Conservation (phyloP, 2,113 vertebrate species). For the Micromys minutus region DNA sequence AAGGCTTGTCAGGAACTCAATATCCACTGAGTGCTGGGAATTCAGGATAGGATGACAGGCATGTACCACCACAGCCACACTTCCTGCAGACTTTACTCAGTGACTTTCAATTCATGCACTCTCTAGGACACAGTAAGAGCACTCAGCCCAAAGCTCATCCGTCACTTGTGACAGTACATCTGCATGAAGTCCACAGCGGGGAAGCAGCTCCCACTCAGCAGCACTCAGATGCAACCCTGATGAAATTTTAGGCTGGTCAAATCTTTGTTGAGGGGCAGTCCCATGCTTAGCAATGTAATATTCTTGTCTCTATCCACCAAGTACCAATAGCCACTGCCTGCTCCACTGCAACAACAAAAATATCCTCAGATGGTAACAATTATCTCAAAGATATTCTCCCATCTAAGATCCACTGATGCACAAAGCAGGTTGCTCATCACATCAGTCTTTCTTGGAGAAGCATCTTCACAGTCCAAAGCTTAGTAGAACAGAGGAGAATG, state of each 20-base stretch:
- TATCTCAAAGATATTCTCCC: not conserved
- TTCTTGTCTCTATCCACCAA: not conserved
- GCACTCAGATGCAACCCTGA: not conserved
- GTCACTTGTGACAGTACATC: not conserved
- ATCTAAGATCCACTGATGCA: not conserved
- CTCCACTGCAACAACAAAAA: not conserved
- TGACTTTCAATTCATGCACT: not conserved
- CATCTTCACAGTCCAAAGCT: not conserved
- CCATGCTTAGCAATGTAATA: not conserved
- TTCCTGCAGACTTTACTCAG: not conserved
- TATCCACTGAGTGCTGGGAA: not conserved
- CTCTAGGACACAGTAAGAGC: not conserved
- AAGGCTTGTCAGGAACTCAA: not conserved
- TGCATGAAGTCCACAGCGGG: no score
- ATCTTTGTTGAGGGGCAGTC: not conserved
- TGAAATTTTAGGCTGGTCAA: accelerated
- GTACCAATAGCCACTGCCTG: not conserved
- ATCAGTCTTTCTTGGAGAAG: not conserved
- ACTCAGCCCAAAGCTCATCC: not conserved
- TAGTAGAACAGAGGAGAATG: not conserved
- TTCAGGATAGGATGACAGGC: not conserved
- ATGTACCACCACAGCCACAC: not conserved
- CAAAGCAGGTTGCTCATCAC: not conserved
- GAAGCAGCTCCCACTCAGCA: not conserved
- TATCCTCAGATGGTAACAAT: not conserved